Base-by-base conservation (phyloP, 2,797 vertebrate species). In the Buphagus erythrorhynchus region DNA sequence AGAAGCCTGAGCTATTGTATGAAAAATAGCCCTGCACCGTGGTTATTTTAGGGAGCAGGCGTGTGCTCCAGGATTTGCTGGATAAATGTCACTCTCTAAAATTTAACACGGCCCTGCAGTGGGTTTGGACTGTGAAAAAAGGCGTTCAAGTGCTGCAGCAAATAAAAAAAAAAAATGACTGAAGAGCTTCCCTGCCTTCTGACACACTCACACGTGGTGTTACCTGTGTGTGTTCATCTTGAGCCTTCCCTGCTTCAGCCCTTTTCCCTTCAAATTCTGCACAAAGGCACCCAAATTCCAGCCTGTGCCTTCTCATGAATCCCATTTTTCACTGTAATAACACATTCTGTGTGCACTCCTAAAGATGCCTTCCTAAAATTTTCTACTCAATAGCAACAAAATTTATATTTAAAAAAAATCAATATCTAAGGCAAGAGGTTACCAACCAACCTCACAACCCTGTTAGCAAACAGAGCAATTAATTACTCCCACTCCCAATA, bases 41-140 rank as follows among this genome's bases (percentile, higher is more conserved):
- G 95, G 97, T 97, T 98, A 98, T 97, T 98, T 98, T 98, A 94
- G 97, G 97, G 95, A 96, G 62, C 88, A 68, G 93, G 96, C 95
- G 67, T 88, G 95, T 83, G 97, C 86, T 96, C 97, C 90, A 96
- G 97, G 96, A 98, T 96, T 95, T 96, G 95, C 71, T 90, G 96
- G 94, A 96, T 57, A 96, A 86, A 95, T 88, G 91, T 97, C 97
- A 97, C 42, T 94, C 86, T 95, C 96, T 97, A 95, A 96, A 97
- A 97, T 90, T 71, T 96, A 97, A 88, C 65, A 51, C 45, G 83
- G 88, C 93, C 92, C 88, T 79, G 90, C 94, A 94, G 86, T 45
- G 91, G 5, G 5, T 73, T 96, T 93, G 83, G 45, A 43, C 28
- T 43, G 77, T 28, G 58, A 4, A 26, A 18, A 86, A 82, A 71